Evolutionary conservation across 2,113 vertebrate genomes (phyloP), one percentile per base, ranked within the genome.

Genomic region (Serinus canaria): DNA sequence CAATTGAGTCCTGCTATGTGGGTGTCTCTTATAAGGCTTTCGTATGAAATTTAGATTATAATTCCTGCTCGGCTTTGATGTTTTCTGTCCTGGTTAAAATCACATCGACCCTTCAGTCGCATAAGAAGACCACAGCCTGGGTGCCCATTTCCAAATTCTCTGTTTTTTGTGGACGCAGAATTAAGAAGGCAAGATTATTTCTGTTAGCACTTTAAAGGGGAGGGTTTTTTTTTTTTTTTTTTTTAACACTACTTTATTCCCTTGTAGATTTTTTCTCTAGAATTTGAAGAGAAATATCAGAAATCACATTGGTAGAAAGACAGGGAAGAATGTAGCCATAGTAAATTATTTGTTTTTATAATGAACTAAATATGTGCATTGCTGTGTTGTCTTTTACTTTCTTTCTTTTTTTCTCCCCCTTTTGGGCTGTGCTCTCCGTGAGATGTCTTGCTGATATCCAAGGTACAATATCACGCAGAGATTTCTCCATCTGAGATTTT

Each of bases 401-500:
- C 47, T 89, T 44, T 46, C 30, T 25, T 27, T 35, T 25, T 27
- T 20, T 8, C 25, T 55, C 27, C 33, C 11, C 50, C 10, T 52
- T 89, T 80, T 60, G 89, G 80, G 52, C 90, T 91, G 20, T 85
- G 90, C 87, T 89, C 37, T 86, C 68, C 25, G 3, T 74, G 83
- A 96, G 92, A 87, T 83, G 73, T 55, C 58, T 77, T 83, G 79
- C 59, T 96, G 87, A 79, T 93, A 95, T 90, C 89, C 81, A 80
- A 94, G 94, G 93, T 96, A 92, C 90, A 94, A 92, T 91, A 95
- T 93, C 72, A 7, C 43, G 88, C 94, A 86, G 94, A 96, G 89
- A 94, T 97, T 97, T 97, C 97, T 98, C 96, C 87, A 49, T 96
- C 96, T 98, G 95, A 96, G 97, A 97, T 97, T 97, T 96, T 96